Percentiles rank a stretch among this genome's conserved stretches.
phyloP scores from a whole-genome alignment of 2,888 invertebrate genomes.

The Colostygia pectinataria region DNA sequence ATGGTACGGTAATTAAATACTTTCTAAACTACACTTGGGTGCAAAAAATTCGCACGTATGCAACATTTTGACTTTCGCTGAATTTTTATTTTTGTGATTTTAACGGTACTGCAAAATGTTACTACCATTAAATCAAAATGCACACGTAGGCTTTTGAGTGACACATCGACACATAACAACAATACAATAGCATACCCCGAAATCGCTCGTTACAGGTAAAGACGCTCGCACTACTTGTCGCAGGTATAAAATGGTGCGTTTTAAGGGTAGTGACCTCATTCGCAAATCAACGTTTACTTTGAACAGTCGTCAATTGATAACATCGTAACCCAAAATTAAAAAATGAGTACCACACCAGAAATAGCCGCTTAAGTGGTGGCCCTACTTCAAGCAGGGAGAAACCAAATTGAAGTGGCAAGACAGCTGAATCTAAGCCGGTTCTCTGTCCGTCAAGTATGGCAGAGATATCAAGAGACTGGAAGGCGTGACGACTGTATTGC shows the following conservation, averaged over 20 bases:
- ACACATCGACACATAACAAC: too few relatives aligned
- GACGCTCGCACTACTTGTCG: background rate
- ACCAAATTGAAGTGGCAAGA: too few relatives aligned
- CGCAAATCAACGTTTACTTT: constrained; percentile 7
- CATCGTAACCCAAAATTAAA: background rate
- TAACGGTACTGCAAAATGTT: too few relatives aligned
- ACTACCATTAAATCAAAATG: too few relatives aligned
- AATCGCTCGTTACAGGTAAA: too few relatives aligned
- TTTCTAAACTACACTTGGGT: too few relatives aligned
- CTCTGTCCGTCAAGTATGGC: constrained; percentile 9
- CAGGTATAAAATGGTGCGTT: background rate
- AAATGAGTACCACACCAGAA: constrained; percentile 9
- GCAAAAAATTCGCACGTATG: too few relatives aligned
- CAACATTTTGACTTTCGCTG: too few relatives aligned
- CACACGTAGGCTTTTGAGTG: too few relatives aligned
- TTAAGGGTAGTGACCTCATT: background rate
- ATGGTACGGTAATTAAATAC: too few relatives aligned
- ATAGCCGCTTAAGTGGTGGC: constrained; percentile 5
- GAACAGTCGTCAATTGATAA: constrained; percentile 3
- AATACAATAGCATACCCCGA: too few relatives aligned
- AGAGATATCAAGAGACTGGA: constrained; percentile 6
- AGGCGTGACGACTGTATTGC: constrained; percentile 1
- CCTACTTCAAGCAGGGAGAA: background rate
- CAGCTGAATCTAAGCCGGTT: constrained; percentile 1
- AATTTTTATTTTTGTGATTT: too few relatives aligned